Evolutionary conservation across 2,888 invertebrate species (phyloP), one percentile per base, ranked within the genome.

Genomic region (Lydus trimaculatus): DNA sequence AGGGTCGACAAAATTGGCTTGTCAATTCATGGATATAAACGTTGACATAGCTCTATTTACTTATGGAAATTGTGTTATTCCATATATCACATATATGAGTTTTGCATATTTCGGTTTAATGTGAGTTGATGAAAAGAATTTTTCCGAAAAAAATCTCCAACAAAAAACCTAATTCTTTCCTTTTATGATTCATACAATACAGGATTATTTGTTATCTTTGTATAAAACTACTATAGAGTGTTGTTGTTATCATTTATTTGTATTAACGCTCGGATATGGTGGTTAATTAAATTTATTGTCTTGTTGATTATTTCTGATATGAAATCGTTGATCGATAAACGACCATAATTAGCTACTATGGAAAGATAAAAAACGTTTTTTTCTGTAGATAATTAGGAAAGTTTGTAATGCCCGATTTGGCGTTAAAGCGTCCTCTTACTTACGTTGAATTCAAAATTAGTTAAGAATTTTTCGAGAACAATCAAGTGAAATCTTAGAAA

Each of bases 231-330:
- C 52, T 23, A 52, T n/a, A 52, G 13, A n/a, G 48, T 20, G n/a
- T 20, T 25, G 25, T 25, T 8, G 56, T 56, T 56, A 56, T 56
- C 56, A 56, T 56, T 56, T 56, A 56, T 56, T 56, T 56, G 28
- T 56, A 56, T 25, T 56, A 25, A 56, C 25, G 56, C 0, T 56
- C 52, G 23, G 20, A 20, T 48, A 20, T 52, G 25, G 23, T 28
- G 23, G 28, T 56, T 56, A 56, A 56, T 56, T 56, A 56, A 28
- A 56, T 28, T 56, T 56, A 56, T 25, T 56, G 15, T 28, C 28
- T 7, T 56, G 15, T 56, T 28, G 56, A 56, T 56, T 56, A 15
- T 4, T 28, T 56, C 4, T 7, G 28, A 56, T n/a, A 56, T 15
- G 15, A 28, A 56, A 56, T 28, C 56, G 28, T 15, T 15, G 25